Evolutionary conservation across 2,888 invertebrate species (phyloP).

Genomic region (Orgyia antiqua): DNA sequence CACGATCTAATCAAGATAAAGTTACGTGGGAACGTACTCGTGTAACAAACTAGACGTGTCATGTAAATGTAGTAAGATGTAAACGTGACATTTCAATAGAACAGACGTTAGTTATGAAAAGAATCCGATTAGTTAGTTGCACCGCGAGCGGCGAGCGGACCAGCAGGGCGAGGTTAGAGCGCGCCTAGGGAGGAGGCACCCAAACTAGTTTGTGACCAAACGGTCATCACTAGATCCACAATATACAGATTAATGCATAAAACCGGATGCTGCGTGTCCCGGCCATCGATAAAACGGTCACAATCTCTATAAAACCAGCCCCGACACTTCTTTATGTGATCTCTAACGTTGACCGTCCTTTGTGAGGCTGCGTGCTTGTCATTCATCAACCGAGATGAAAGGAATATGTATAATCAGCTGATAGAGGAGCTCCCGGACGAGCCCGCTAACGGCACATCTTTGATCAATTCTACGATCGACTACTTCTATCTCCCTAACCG

Average conservation of each 20-base stretch:
- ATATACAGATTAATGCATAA: conserved; percentile 67
- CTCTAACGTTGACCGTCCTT: conserved; percentile 57
- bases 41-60: conserved; percentile 12
- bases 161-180: conserved; percentile 27
- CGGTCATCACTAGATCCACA: conserved; percentile 58
- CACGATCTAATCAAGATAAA: conserved; percentile 7
- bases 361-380: conserved; percentile 41
- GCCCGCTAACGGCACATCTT: conserved; percentile 58
- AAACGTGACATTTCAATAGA: conserved; percentile 54
- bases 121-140: conserved; percentile 66
- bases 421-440: conserved; percentile 35
- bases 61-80: conserved; percentile 40
- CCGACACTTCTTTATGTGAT: conserved; percentile 57
- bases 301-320: conserved; percentile 60
- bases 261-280: conserved; percentile 73
- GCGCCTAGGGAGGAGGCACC: conserved; percentile 53
- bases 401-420: conserved; percentile 64
- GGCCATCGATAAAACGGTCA: conserved; percentile 65
- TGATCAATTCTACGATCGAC: conserved; percentile 62
- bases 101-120: conserved; percentile 52
- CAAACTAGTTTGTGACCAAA: conserved; percentile 70
- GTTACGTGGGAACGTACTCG: conserved; percentile 25
- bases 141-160: conserved; percentile 35
- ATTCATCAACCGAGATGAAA: conserved; percentile 67
- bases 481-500: conserved; percentile 36